Conservation (phyloP, 2,797 vertebrate species). For the Parambassis ranga region DNA sequence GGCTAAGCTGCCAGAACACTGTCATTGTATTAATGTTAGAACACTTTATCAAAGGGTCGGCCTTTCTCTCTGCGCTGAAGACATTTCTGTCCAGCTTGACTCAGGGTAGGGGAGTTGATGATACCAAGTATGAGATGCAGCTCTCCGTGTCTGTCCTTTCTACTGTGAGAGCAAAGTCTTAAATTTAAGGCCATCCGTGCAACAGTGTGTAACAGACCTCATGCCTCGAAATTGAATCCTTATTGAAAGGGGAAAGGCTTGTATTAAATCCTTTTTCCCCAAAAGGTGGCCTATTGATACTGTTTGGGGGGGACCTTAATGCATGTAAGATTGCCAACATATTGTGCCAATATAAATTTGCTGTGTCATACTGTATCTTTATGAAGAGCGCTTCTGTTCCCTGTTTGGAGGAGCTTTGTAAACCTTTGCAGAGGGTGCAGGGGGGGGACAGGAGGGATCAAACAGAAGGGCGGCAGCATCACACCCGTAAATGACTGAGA, state of each 20-base stretch:
- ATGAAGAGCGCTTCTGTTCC: constrained; percentile 62
- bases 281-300: constrained; percentile 40
- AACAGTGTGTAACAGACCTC: constrained; percentile 49
- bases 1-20: constrained; percentile 65
- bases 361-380: constrained; percentile 56
- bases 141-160: constrained; percentile 65
- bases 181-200: constrained; percentile 53
- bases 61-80: constrained; percentile 69
- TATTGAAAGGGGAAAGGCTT: constrained; percentile 43
- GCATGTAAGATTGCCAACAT: constrained; percentile 59
- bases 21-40: constrained; percentile 47
- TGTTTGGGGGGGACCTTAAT: constrained; percentile 48
- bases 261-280: constrained; percentile 40
- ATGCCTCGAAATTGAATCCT: constrained; percentile 47
- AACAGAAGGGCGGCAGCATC: constrained; percentile 66
- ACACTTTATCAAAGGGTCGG: constrained; percentile 56
- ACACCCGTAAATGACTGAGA: constrained; percentile 63
- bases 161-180: constrained; percentile 66
- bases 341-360: constrained; percentile 70
- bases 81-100: constrained; percentile 73
- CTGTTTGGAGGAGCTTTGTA: constrained; percentile 68
- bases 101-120: constrained; percentile 78
- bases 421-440: constrained; percentile 61
- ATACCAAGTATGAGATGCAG: constrained; percentile 62
- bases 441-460: constrained; percentile 65